phyloP scores from a whole-genome alignment of 2,113 vertebrate species.

The Melanocharis versteri region DNA sequence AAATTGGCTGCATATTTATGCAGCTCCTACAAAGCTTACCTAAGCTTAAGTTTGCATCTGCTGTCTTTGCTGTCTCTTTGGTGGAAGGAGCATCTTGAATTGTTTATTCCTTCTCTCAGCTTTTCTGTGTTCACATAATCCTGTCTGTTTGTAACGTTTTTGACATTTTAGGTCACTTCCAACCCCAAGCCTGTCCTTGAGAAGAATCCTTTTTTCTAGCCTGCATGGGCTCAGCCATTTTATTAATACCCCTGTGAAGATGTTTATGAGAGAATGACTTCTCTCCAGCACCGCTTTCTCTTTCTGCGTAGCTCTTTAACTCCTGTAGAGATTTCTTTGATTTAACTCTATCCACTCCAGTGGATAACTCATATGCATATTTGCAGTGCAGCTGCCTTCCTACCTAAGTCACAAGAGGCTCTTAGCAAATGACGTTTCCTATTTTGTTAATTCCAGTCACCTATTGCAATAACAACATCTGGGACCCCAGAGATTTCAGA shows the following conservation, averaged over 20 bases:
- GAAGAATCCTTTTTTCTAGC: not conserved
- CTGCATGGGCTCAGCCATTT: not conserved
- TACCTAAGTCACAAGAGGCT: slow-evolving; percentile 14
- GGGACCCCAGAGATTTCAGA: slow-evolving; percentile 32
- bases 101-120: slow-evolving; percentile 59
- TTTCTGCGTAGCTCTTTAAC: slow-evolving; percentile 2
- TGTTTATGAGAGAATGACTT: not conserved
- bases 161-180: slow-evolving; percentile 52
- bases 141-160: not conserved
- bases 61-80: slow-evolving; percentile 34
- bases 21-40: slow-evolving; percentile 51
- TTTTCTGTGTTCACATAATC: slow-evolving; percentile 43
- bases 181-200: slow-evolving; percentile 20
- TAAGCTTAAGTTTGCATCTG: slow-evolving; percentile 64
- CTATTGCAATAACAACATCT: slow-evolving; percentile 49
- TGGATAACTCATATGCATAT: not conserved
- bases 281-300: not conserved
- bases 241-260: not conserved
- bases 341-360: slow-evolving; percentile 1
- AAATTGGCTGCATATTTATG: slow-evolving; percentile 43
- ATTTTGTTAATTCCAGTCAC: slow-evolving; percentile 59
- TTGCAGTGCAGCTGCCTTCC: not conserved
- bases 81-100: slow-evolving; percentile 49
- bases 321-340: not conserved
- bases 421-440: not conserved